A percentile compares a stretch with the other conserved stretches of the same genome.
Conservation (phyloP, 2,113 vertebrate genomes). For the Heteronetta atricapilla region DNA sequence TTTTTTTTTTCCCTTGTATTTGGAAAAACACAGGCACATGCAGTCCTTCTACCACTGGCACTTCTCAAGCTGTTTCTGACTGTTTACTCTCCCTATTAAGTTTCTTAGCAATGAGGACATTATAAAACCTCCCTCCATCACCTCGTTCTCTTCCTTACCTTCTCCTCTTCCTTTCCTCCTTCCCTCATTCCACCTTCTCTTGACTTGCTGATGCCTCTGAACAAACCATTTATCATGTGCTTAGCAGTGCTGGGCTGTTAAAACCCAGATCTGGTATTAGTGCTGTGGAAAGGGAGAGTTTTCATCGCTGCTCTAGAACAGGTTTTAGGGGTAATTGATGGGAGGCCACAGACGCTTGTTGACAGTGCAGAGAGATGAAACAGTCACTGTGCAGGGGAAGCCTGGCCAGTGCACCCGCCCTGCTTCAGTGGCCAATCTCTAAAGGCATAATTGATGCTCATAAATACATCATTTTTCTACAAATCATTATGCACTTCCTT, state of each 20-base stretch:
- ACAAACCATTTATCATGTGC: background rate
- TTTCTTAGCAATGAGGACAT: background rate
- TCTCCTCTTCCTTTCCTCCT: background rate
- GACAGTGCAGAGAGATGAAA: background rate
- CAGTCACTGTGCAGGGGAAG: background rate
- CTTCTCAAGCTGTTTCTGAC: constrained; percentile 14
- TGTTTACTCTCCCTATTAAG: background rate
- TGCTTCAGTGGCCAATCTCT: background rate
- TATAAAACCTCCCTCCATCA: background rate
- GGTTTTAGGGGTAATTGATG: background rate
- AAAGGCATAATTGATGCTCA: background rate
- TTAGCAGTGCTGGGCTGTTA: background rate
- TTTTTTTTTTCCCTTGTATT: background rate
- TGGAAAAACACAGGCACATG: background rate
- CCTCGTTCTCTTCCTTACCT: background rate
- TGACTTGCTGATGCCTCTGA: background rate
- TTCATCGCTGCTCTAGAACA: background rate
- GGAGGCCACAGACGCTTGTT: background rate
- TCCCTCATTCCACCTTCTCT: background rate
- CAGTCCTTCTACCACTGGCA: background rate
- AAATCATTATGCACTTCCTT: background rate
- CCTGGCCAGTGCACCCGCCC: background rate
- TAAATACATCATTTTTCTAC: background rate
- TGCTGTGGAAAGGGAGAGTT: background rate
- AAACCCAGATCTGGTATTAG: background rate